phyloP scores from a whole-genome alignment of 2,888 invertebrate genomes.

The Dugesia japonica region DNA sequence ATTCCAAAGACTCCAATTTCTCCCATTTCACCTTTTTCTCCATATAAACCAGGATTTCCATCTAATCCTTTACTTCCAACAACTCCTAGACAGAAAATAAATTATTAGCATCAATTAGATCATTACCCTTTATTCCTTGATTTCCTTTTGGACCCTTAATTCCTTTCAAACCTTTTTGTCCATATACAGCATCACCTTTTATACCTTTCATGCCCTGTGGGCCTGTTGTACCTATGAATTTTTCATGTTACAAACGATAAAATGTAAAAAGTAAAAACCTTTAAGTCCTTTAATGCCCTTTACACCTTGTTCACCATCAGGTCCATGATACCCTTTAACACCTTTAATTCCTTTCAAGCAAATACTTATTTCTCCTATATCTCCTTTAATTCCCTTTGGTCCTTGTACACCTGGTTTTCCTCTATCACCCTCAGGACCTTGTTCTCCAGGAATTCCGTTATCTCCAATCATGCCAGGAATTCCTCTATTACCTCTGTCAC shows the following conservation, averaged over 20 bases:
- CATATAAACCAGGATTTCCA: not conserved
- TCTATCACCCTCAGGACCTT: conserved; percentile 21
- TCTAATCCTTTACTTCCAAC: not conserved
- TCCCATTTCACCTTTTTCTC: conserved; percentile 1
- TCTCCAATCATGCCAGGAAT: not conserved
- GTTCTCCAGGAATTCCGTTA: not conserved
- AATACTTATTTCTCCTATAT: not conserved
- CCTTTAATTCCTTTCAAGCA: not conserved
- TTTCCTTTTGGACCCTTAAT: not conserved
- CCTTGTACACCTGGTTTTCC: not conserved
- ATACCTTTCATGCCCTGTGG: not conserved
- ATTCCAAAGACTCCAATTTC: not conserved
- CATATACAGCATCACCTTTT: not conserved
- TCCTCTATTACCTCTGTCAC: not conserved
- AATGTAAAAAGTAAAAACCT: not conserved
- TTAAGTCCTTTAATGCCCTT: not conserved
- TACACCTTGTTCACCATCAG: not conserved
- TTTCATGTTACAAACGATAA: not conserved
- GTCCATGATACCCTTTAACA: not conserved
- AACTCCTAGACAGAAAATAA: not conserved
- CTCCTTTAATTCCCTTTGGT: not conserved
- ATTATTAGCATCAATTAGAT: too few species aligned
- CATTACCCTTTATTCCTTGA: not conserved
- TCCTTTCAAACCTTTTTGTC: not conserved
- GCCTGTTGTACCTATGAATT: not conserved